Evolutionary conservation across 2,888 invertebrate species (phyloP), one percentile per base, ranked within the genome.

Genomic region (Panzeria rudis): DNA sequence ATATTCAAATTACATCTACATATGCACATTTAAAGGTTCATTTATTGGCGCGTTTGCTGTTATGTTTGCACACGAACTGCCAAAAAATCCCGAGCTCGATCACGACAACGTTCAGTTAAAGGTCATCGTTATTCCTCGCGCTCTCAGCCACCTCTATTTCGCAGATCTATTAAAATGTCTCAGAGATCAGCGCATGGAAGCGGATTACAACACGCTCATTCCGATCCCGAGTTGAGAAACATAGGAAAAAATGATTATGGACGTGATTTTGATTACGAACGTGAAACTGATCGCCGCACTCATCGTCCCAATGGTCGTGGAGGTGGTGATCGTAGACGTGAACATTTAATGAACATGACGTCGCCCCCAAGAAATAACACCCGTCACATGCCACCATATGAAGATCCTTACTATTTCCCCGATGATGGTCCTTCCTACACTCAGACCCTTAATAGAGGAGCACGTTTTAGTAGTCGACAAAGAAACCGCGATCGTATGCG

Each of bases 21-120:
- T 9, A 38, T 38, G 0, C n/a, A 15, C 3, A 9, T 17, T 68
- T 75, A 23, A 29, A 95, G 97, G 87, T 97, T 98, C 90, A 93
- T 98, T n/a, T 98, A 98, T 91, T 98, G 98, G 98, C 95, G 97
- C 78, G 96, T 97, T 3, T 98, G 97, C 90, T 98, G 98, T 90
- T 98, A 97, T 92, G 95, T 97, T 64, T 98, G 98, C 92, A 97
- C 97, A 0, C 95, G 96, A 25, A 96, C 95, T 20, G 96, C 97
- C 0, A 94, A 94, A 88, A 94, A 93, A 66, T 87, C 89, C 1
- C 88, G 90, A 11, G 86, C 86, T 6, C 88, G 91, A 3, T 87
- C 90, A 8, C 84, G 91, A 0, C 88, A 88, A 32, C 87, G 91
- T 47, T 91, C 90, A 0, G 75, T 88, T 44, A 88, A 89, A 0